Percentiles rank a stretch among this genome's conserved stretches.
Conservation (phyloP, 2,797 vertebrate genomes). For the Pachyuromys duprasi region DNA sequence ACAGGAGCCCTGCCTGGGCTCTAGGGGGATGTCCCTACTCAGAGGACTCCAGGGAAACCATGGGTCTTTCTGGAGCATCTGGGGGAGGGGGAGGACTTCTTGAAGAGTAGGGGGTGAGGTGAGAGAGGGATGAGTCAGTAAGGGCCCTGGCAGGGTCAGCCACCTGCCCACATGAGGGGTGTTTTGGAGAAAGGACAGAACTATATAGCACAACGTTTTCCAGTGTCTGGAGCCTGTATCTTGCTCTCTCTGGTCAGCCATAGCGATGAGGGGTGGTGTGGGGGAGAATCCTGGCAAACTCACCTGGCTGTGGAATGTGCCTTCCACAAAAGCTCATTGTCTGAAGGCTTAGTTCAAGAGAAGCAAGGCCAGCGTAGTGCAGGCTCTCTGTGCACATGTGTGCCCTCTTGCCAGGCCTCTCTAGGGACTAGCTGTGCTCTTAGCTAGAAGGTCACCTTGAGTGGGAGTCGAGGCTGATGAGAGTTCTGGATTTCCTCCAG, state of each 20-base stretch:
- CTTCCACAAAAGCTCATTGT: conserved; percentile 77
- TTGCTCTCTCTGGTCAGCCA: conserved; percentile 27
- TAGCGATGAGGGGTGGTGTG: not conserved
- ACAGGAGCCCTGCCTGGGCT: not conserved
- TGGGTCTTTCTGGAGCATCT: not conserved
- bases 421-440: not conserved
- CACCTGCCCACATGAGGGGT: conserved; percentile 57
- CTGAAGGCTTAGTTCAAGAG: not conserved
- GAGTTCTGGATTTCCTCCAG: not conserved
- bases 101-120: not conserved
- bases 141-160: conserved; percentile 40
- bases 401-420: not conserved
- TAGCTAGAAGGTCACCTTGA: not conserved
- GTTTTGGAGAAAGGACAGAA: conserved; percentile 80
- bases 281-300: conserved; percentile 69
- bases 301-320: conserved; percentile 82
- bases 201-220: conserved; percentile 78
- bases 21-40: not conserved
- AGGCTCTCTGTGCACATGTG: not conserved
- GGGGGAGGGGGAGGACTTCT: fast-evolving
- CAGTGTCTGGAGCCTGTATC: conserved; percentile 73
- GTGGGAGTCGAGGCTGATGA: too few relatives aligned
- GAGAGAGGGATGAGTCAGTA: conserved; percentile 54
- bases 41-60: not conserved
- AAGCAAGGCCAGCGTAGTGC: not conserved